A percentile compares a stretch with the other conserved stretches of the same genome.
These are phyloP conservation scores for crab-eating macaque (Macaca fascicularis) DNA, from an alignment of 2,113 vertebrate genomes.

Conservation along the genomic window DNA sequence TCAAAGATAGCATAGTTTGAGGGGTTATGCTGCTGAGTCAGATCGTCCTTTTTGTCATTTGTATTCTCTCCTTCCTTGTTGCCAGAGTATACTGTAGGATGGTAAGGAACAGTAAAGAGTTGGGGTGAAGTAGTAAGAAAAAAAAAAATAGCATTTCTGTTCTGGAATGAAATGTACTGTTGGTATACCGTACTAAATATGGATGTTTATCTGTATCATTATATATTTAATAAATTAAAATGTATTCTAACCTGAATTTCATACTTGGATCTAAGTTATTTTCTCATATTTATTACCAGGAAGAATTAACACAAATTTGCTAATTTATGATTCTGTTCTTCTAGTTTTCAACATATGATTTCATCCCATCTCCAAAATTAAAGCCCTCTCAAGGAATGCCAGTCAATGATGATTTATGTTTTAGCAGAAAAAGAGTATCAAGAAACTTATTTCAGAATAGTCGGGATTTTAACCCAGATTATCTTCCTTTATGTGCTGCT, in stretches of 20 bases:
- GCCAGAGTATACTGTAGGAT: background rate
- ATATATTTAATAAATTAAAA: background rate
- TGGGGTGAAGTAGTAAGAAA: background rate
- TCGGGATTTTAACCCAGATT: conserved; percentile 72
- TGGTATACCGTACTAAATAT: background rate
- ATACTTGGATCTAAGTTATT: conserved; percentile 33
- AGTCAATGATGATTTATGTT: conserved; percentile 76
- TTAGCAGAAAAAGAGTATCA: conserved; percentile 76
- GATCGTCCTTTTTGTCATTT: background rate
- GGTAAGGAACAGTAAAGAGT: background rate
- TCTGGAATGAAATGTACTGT: background rate
- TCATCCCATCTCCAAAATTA: conserved; percentile 77
- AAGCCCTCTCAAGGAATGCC: conserved; percentile 68
- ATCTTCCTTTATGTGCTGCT: conserved; percentile 43
- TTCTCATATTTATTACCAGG: background rate
- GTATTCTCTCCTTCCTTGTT: conserved; percentile 3
- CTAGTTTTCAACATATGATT: conserved; percentile 79
- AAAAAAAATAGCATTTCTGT: conserved; percentile 5
- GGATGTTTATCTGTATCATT: conserved; percentile 31
- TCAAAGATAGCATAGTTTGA: background rate
- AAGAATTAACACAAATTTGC: conserved; percentile 19
- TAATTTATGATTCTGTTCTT: conserved; percentile 56
- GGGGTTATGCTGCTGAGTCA: background rate
- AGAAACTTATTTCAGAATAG: conserved; percentile 71
- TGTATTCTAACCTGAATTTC: conserved; percentile 21